A percentile compares a stretch with the other conserved stretches of the same genome.
Conservation (phyloP, 2,797 vertebrate genomes). For the Pangasius larnaudii region DNA sequence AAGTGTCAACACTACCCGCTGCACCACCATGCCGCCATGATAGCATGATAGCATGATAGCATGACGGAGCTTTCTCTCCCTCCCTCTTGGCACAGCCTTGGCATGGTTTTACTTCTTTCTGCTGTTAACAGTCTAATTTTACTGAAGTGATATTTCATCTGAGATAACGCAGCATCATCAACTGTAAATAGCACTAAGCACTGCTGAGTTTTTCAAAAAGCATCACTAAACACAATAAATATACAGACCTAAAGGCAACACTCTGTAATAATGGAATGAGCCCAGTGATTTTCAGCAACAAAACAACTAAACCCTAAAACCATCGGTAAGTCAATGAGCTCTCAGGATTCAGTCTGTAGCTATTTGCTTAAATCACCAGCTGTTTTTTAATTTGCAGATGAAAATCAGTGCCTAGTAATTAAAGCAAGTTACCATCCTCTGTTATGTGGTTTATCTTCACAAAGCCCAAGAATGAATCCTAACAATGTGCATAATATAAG, state of each 20-base stretch:
- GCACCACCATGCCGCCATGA: not conserved
- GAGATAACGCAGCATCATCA: constrained; percentile 34
- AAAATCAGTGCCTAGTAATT: constrained; percentile 10
- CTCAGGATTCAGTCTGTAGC: constrained; percentile 4
- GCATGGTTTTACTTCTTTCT: constrained; percentile 4
- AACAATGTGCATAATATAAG: not conserved
- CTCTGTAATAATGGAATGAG: not conserved
- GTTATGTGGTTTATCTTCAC: constrained; percentile 18
- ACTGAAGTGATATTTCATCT: constrained; percentile 24
- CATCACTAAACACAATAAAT: not conserved
- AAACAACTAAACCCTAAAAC: not conserved
- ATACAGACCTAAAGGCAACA: not conserved
- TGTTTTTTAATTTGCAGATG: constrained; percentile 5
- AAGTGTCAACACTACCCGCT: not conserved
- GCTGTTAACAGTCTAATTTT: constrained; percentile 22
- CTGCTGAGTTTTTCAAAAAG: constrained; percentile 24
- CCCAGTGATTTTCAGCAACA: not conserved
- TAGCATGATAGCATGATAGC: not conserved
- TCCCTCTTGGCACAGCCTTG: not conserved
- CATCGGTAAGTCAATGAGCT: not conserved
- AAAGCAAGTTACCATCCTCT: not conserved
- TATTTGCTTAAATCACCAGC: not conserved
- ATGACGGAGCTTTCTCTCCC: not conserved
- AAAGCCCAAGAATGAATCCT: constrained; percentile 14
- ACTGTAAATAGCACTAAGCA: constrained; percentile 29